Percentiles rank a stretch among this genome's conserved stretches.
phyloP scores from a whole-genome alignment of 2,113 vertebrate species.

The Progne subis region DNA sequence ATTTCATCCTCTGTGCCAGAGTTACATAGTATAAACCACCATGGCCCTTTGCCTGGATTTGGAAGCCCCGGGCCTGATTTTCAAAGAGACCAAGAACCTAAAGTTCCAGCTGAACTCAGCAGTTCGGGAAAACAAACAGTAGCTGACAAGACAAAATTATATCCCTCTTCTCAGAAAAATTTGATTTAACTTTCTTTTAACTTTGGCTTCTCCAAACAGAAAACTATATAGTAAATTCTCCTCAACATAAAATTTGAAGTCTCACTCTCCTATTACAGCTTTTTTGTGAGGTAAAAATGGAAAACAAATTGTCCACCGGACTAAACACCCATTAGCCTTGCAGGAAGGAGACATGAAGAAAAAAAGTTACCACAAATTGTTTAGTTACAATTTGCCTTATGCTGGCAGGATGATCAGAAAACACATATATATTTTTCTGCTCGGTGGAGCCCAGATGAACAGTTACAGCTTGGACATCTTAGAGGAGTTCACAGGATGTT shows the following conservation, averaged over 20 bases:
- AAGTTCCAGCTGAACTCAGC: not conserved
- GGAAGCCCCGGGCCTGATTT: not conserved
- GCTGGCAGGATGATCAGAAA: not conserved
- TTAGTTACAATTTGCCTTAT: not conserved
- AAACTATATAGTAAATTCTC: not conserved
- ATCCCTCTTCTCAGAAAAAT: not conserved
- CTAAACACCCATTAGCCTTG: not conserved
- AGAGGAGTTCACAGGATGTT: not conserved
- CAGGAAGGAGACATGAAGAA: rapidly evolving
- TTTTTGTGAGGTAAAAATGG: not conserved
- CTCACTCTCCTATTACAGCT: not conserved
- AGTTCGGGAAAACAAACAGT: not conserved
- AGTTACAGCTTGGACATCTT: not conserved
- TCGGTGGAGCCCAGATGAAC: not conserved
- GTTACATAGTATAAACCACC: not conserved
- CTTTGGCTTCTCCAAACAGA: not conserved
- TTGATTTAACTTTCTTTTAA: not conserved
- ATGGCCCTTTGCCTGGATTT: not conserved
- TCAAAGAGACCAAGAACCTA: not conserved
- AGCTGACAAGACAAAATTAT: not conserved
- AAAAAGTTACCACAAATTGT: not conserved
- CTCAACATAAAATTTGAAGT: not conserved
- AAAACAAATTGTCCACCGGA: not conserved
- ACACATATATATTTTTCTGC: not conserved
- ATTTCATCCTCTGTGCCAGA: not conserved